These are phyloP conservation scores for Conistra vaccinii DNA, from an alignment of 2,888 invertebrate genomes.

Conservation along the genomic window DNA sequence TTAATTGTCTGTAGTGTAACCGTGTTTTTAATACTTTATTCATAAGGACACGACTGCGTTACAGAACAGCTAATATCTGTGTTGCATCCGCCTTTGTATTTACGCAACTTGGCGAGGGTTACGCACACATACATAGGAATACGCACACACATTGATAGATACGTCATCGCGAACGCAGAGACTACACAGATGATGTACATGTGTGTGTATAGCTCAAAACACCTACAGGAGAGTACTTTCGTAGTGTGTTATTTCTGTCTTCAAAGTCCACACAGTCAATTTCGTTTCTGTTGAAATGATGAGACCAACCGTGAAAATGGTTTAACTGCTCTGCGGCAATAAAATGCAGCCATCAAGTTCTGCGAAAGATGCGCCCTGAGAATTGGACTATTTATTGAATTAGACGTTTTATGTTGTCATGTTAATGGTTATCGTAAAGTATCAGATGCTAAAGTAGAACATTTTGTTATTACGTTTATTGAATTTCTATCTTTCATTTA, in stretches of 20 bases:
- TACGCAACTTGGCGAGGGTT: slow-evolving; percentile 7
- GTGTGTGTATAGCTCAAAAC: slow-evolving; percentile 18
- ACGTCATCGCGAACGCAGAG: not conserved
- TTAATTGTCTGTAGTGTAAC: no score
- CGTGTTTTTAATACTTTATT: no score
- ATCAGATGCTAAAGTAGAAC: slow-evolving; percentile 47
- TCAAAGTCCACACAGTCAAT: slow-evolving; percentile 44
- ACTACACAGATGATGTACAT: not conserved
- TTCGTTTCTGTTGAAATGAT: slow-evolving; percentile 60
- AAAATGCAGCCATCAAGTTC: slow-evolving; percentile 75
- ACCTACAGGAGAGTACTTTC: not conserved
- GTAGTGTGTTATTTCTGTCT: slow-evolving; percentile 42
- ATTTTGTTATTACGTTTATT: slow-evolving; percentile 48
- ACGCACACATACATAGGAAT: slow-evolving; percentile 34
- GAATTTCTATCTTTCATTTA: slow-evolving; percentile 21
- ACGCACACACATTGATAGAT: not conserved
- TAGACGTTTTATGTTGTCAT: slow-evolving; percentile 59
- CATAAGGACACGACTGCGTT: no score
- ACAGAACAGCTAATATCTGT: no score
- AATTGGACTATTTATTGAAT: slow-evolving; percentile 73
- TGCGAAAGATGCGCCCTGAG: slow-evolving; percentile 71
- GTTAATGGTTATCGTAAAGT: slow-evolving; percentile 63
- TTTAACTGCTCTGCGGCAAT: slow-evolving; percentile 74
- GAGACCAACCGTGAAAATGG: slow-evolving; percentile 72
- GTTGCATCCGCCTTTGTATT: no score